Conservation (phyloP, 2,113 vertebrate species). For the human (Homo sapiens) region GRCh38 chr4:24815501-24816000, state of each 20-base stretch:
- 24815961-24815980: neutral
- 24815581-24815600: constrained; percentile 74
- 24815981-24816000: neutral
- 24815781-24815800: constrained; percentile 36
- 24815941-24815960: neutral
- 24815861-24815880: neutral
- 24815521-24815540: constrained; percentile 72
- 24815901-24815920: neutral
- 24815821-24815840: neutral
- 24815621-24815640: constrained; percentile 33
- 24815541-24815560: constrained; percentile 68
- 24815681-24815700: constrained; percentile 40
- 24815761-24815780: neutral
- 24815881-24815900: neutral
- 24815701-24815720: neutral
- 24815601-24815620: constrained; percentile 58
- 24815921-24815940: too few species aligned
- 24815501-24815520: constrained; percentile 74
- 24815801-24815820: constrained; percentile 21
- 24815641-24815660: constrained; percentile 50
- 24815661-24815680: constrained; percentile 55
- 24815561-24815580: constrained; percentile 65
- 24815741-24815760: constrained; percentile 39
- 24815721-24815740: constrained; percentile 1
- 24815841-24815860: accelerated